phyloP scores from a whole-genome alignment of 1,140 invertebrate species.

The Drosophila kikkawai region DNA sequence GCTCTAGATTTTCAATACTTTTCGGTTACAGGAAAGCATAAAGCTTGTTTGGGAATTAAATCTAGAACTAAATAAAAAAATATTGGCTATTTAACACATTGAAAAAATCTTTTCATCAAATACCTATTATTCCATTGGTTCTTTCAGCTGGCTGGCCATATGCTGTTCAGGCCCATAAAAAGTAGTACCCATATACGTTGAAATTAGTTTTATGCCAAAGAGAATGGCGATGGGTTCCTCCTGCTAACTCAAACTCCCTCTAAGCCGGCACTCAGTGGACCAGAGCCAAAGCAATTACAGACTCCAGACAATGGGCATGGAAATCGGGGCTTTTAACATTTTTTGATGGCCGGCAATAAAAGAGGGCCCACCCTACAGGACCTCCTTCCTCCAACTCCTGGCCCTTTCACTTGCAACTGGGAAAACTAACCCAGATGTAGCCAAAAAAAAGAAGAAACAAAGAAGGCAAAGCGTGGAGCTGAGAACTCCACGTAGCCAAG shows the following conservation, averaged over 20 bases:
- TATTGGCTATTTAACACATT: neutral
- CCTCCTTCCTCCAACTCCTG: neutral
- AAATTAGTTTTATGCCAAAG: constrained; percentile 26
- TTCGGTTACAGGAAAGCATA: neutral
- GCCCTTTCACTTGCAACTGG: constrained; percentile 40
- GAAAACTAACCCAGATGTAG: constrained; percentile 52
- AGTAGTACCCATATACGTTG: constrained; percentile 9
- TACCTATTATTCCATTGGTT: constrained; percentile 9
- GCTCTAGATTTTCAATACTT: accelerated
- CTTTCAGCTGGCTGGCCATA: neutral
- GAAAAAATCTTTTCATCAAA: constrained; percentile 11
- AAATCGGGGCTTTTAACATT: constrained; percentile 70
- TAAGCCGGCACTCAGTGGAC: constrained; percentile 55
- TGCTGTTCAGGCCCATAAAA: neutral
- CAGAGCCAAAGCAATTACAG: constrained; percentile 67
- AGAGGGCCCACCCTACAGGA: constrained; percentile 24
- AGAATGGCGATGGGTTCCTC: constrained; percentile 12
- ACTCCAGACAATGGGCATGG: constrained; percentile 68
- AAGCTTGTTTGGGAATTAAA: no score
- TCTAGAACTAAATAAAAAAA: neutral
- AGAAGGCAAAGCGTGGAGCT: constrained; percentile 33
- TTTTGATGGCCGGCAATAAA: constrained; percentile 78
- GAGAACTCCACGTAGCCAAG: constrained; percentile 69
- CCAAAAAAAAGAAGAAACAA: constrained; percentile 11
- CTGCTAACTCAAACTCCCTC: constrained; percentile 15